Evolutionary conservation across 2,113 vertebrate genomes (phyloP).

Genomic region (Cercopithecus mona): DNA sequence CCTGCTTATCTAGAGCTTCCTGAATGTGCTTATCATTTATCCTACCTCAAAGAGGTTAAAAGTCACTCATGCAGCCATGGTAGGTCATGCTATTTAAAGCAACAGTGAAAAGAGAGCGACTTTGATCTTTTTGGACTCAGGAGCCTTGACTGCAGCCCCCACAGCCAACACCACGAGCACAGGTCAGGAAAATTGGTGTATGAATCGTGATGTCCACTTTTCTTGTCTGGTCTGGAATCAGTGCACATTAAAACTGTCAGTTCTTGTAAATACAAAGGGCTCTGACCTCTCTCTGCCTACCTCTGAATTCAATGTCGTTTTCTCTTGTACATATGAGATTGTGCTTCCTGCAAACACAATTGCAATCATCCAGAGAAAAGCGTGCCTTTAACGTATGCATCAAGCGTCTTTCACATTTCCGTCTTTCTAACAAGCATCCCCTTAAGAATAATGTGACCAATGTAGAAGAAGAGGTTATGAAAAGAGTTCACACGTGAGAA

Average conservation of each 20-base stretch:
- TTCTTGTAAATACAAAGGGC: not conserved
- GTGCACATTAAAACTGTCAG: not conserved
- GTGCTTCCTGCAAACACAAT: not conserved
- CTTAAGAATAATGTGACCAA: not conserved
- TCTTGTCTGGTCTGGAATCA: constrained; percentile 10
- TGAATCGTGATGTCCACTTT: not conserved
- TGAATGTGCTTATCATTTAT: not conserved
- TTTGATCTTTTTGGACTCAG: no score
- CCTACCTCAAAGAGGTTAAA: not conserved
- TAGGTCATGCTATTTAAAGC: accelerated
- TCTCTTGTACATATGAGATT: not conserved
- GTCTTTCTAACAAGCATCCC: not conserved
- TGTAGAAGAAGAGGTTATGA: not conserved
- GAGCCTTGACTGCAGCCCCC: accelerated
- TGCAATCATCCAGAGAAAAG: not conserved
- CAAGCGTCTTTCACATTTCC: not conserved
- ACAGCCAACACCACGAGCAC: accelerated
- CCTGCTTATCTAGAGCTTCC: not conserved
- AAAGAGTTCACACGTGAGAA: not conserved
- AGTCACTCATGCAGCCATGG: not conserved
- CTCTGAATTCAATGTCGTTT: not conserved
- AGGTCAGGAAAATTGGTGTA: not conserved
- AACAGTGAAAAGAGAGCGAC: accelerated
- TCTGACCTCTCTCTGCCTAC: not conserved
- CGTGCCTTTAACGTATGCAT: not conserved